A percentile compares a stretch with the other conserved stretches of the same genome.
phyloP scores from a whole-genome alignment of 2,797 vertebrate species.

The Rhinella marina region DNA sequence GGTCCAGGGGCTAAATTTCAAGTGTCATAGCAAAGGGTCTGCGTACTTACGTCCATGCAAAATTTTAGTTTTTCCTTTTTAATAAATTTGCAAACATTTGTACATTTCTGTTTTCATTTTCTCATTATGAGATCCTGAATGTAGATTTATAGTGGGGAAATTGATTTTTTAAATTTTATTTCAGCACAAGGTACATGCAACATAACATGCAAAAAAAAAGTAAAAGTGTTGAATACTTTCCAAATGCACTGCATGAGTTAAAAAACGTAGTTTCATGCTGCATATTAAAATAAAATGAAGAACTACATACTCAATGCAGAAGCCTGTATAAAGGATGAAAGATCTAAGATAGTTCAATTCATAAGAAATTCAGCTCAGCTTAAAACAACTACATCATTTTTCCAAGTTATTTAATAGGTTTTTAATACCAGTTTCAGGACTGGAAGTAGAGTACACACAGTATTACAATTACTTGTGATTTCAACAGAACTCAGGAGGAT shows the following conservation, averaged over 20 bases:
- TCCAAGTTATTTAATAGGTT: slow-evolving; percentile 30
- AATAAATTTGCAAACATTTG: too few relatives aligned
- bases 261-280: background rate
- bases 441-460: slow-evolving; percentile 25
- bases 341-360: slow-evolving; percentile 1
- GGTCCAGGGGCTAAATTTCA: too few relatives aligned
- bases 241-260: background rate
- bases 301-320: background rate
- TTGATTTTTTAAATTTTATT: too few relatives aligned
- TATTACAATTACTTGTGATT: slow-evolving; percentile 45
- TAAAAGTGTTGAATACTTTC: too few relatives aligned
- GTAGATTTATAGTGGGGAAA: too few relatives aligned
- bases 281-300: background rate
- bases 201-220: too few relatives aligned
- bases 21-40: too few relatives aligned
- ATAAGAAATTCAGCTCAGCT: slow-evolving; percentile 22
- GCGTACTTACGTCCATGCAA: too few relatives aligned
- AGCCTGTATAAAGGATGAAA: background rate
- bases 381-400: slow-evolving; percentile 47
- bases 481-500: slow-evolving; percentile 34
- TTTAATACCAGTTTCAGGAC: slow-evolving; percentile 39
- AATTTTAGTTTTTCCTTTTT: too few relatives aligned
- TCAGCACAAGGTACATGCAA: too few relatives aligned
- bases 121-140: too few relatives aligned
- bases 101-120: too few relatives aligned